These are phyloP conservation scores for Meles meles DNA, from an alignment of 2,113 vertebrate species.

Conservation along the genomic window DNA sequence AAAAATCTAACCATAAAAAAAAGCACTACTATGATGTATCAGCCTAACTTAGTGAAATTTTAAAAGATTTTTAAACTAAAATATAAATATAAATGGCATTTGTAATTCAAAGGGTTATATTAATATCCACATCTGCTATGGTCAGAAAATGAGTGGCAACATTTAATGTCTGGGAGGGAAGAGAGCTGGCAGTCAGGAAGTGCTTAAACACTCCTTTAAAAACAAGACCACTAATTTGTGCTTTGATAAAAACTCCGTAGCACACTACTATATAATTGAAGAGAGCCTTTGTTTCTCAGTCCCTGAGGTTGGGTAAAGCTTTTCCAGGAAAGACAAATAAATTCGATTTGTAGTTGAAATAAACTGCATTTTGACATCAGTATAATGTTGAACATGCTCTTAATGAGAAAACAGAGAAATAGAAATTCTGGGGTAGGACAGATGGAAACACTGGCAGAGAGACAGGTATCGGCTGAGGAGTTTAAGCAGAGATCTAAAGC, in stretches of 20 bases:
- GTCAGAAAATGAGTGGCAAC: background rate
- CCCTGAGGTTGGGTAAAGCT: background rate
- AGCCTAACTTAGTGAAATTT: background rate
- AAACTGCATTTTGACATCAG: constrained; percentile 29
- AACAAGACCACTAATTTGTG: background rate
- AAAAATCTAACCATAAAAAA: background rate
- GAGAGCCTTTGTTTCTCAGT: background rate
- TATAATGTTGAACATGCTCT: background rate
- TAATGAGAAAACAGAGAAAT: constrained; percentile 22
- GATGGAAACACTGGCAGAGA: background rate
- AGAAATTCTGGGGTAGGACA: background rate
- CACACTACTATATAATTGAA: background rate
- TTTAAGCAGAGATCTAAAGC: background rate
- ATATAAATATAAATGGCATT: background rate
- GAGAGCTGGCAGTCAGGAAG: background rate
- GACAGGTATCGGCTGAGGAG: background rate
- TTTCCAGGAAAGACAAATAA: constrained; percentile 23
- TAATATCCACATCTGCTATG: background rate
- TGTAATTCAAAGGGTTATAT: background rate
- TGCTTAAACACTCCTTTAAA: background rate
- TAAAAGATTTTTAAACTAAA: background rate
- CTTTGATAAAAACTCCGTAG: background rate
- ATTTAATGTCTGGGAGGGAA: background rate
- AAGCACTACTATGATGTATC: background rate
- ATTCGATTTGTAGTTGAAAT: constrained; percentile 25